phyloP scores from a whole-genome alignment of 2,797 vertebrate genomes.

The Peromyscus nudipes region DNA sequence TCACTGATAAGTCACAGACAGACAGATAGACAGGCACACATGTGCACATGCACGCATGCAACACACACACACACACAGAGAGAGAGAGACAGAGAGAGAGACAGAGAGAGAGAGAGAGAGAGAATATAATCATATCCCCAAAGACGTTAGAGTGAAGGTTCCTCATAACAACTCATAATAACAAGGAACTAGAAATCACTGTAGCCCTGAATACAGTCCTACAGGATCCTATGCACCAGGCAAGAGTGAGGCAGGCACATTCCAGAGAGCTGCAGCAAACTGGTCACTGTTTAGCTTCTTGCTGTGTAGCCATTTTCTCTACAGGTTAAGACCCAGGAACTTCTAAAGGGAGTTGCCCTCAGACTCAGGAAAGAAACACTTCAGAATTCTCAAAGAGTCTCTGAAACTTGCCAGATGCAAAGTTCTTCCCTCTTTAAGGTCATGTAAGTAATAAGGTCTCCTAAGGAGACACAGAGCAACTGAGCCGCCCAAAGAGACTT shows the following conservation, averaged over 20 bases:
- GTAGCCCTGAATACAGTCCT: neutral
- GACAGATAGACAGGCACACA: no score
- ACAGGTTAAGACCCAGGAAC: neutral
- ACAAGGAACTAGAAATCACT: neutral
- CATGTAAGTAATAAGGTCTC: neutral
- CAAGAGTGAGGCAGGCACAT: neutral
- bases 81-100: no score
- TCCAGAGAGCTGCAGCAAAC: neutral
- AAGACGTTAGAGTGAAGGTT: neutral
- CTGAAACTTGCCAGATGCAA: neutral
- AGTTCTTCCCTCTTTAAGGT: neutral
- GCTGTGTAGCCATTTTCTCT: neutral
- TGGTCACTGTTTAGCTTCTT: neutral
- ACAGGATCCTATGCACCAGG: neutral
- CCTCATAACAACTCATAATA: neutral
- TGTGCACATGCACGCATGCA: neutral
- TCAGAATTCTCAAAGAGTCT: neutral
- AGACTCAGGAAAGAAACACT: neutral
- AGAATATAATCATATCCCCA: neutral
- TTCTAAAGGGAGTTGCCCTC: neutral
- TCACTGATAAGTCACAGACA: neutral
- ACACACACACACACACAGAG: neutral
- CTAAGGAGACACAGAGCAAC: neutral
- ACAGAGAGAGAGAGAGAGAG: neutral
- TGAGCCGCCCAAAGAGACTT: neutral